These are phyloP conservation scores for Rhinolophus ferrumequinum DNA, from an alignment of 2,113 vertebrate species.

Conservation along the genomic window DNA sequence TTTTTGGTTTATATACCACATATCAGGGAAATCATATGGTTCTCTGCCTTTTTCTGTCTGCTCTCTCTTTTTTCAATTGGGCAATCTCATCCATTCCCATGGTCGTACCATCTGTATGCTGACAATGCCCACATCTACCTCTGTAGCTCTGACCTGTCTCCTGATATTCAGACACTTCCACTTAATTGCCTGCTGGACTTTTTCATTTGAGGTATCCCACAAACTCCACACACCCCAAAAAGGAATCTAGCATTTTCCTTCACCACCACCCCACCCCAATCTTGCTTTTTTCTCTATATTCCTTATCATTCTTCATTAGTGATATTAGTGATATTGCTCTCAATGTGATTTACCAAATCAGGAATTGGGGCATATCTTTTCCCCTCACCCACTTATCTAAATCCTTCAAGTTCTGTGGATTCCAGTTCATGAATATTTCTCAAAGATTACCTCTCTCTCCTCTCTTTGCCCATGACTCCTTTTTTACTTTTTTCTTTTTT, in stretches of 20 bases:
- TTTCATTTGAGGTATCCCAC: background rate
- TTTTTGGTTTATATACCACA: no score
- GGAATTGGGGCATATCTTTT: background rate
- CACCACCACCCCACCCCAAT: background rate
- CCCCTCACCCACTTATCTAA: background rate
- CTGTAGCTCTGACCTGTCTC: background rate
- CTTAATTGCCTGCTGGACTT: background rate
- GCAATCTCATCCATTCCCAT: background rate
- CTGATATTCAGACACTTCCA: background rate
- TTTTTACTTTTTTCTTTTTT: no score
- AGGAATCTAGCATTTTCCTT: background rate
- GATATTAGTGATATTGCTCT: background rate
- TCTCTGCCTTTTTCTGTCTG: no score
- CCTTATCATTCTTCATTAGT: background rate
- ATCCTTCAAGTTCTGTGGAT: background rate
- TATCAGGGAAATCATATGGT: no score
- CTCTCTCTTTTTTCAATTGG: background rate
- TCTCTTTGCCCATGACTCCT: background rate
- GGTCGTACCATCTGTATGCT: background rate
- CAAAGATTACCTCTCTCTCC: background rate
- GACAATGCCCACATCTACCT: background rate
- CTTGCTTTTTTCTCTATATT: background rate
- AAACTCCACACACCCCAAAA: background rate
- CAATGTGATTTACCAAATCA: background rate
- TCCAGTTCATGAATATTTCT: constrained; percentile 1